Conservation (phyloP, 1,140 invertebrate species). For the Euura saliciscinereae region DNA sequence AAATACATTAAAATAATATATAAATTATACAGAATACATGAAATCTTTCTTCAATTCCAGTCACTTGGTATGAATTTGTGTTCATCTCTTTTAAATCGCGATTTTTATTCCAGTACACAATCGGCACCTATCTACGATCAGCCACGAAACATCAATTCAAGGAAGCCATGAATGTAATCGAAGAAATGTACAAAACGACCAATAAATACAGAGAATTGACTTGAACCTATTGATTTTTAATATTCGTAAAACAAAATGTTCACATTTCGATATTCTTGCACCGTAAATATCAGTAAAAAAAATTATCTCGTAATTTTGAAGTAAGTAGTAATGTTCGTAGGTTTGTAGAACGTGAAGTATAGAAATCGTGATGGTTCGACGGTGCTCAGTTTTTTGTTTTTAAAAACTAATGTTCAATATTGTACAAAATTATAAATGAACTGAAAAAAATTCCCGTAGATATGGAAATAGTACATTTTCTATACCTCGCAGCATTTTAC, state of each 20-base stretch:
- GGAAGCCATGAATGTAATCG: conserved; percentile 8
- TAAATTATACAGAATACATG: too few species aligned
- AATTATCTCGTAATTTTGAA: too few species aligned
- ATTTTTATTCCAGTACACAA: conserved; percentile 38
- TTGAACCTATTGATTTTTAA: too few species aligned
- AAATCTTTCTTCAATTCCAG: too few species aligned
- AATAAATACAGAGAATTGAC: neutral
- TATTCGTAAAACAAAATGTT: too few species aligned
- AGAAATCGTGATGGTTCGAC: neutral
- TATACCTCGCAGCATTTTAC: conserved; percentile 12
- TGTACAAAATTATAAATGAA: neutral
- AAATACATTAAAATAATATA: neutral
- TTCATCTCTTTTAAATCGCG: too few species aligned
- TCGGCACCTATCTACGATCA: conserved; percentile 30
- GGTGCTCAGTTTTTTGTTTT: neutral
- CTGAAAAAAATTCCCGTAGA: neutral
- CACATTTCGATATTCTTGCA: too few species aligned
- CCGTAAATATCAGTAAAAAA: too few species aligned
- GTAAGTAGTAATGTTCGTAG: too few species aligned
- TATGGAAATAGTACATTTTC: conserved; percentile 14
- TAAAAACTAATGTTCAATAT: neutral
- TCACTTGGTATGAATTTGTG: too few species aligned
- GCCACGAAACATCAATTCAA: conserved; percentile 25
- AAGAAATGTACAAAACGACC: conserved; percentile 1
- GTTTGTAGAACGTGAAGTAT: neutral